Evolutionary conservation across 1,140 invertebrate species (phyloP).

Genomic region (Cherax destructor): DNA sequence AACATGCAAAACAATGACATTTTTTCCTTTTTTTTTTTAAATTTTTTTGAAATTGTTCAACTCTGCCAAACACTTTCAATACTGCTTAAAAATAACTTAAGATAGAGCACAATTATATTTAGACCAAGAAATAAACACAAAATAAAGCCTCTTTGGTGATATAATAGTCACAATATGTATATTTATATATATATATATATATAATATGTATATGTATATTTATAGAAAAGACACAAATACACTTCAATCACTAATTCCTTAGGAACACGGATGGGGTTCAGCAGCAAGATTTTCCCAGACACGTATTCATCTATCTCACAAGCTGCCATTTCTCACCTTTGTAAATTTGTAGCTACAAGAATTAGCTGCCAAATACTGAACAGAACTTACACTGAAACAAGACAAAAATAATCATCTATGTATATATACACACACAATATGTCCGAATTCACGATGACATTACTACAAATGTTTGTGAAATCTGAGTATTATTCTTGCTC

Average conservation of each 20-base stretch:
- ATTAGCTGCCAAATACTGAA: neutral
- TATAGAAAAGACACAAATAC: conserved; percentile 8
- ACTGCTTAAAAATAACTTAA: neutral
- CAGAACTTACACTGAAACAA: neutral
- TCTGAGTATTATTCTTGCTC: neutral
- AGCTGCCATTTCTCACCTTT: neutral
- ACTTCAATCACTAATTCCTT: neutral
- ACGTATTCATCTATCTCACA: neutral
- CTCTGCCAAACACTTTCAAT: conserved; percentile 5
- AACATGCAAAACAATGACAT: neutral
- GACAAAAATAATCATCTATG: neutral
- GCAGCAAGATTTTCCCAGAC: neutral
- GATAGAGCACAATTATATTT: neutral
- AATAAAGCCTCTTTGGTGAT: conserved; percentile 19
- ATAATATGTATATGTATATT: neutral
- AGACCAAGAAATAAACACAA: conserved; percentile 1
- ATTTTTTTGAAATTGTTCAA: neutral
- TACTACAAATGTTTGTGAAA: neutral
- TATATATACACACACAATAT: neutral
- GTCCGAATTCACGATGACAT: neutral
- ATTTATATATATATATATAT: neutral
- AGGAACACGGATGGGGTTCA: neutral
- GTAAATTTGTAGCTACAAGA: neutral
- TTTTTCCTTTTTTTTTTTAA: neutral
- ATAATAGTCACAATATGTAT: neutral